These are phyloP conservation scores for Drosophila mayaguana DNA, from an alignment of 2,888 invertebrate species.

Conservation along the genomic window DNA sequence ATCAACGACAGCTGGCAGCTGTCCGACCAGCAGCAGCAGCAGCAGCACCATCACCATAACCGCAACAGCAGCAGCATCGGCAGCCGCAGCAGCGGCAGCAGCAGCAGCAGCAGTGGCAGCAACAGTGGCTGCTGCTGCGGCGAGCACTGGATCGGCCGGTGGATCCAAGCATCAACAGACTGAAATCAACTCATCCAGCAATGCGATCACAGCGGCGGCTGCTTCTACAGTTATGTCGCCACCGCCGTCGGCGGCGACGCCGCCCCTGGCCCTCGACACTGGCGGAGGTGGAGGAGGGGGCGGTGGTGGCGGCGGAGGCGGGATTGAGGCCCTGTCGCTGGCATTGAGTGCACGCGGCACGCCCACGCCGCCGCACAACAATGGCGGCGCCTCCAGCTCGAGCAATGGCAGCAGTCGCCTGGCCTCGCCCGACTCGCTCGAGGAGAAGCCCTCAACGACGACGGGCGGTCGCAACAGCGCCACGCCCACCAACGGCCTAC, in stretches of 20 bases:
- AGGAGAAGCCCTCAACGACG: conserved; percentile 84
- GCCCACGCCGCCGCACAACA: conserved; percentile 83
- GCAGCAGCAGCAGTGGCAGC: conserved; percentile 20
- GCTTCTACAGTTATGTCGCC: conserved; percentile 83
- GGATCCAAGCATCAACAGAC: conserved; percentile 73
- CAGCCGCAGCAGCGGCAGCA: conserved; percentile 24
- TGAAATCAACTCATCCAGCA: conserved; percentile 83
- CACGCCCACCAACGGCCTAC: conserved; percentile 76
- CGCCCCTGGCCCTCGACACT: conserved; percentile 41
- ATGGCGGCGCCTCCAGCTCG: conserved; percentile 80
- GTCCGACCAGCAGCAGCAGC: conserved; percentile 20
- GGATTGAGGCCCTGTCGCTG: conserved; percentile 46
- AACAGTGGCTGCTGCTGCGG: conserved; percentile 32
- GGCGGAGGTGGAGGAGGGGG: background rate
- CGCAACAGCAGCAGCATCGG: conserved; percentile 26
- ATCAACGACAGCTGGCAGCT: conserved; percentile 1
- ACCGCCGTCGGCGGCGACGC: conserved; percentile 69
- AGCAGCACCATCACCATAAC: conserved; percentile 2
- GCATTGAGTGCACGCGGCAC: conserved; percentile 70
- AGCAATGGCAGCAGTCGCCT: conserved; percentile 83
- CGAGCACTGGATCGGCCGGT: conserved; percentile 8
- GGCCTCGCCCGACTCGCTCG: conserved; percentile 84
- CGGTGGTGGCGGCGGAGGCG: background rate
- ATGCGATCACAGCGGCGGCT: conserved; percentile 72
- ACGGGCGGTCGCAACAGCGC: conserved; percentile 58